These are phyloP conservation scores for human (Homo sapiens) DNA, from an alignment of 2,113 vertebrate genomes.

Conservation along the genomic window DNA sequence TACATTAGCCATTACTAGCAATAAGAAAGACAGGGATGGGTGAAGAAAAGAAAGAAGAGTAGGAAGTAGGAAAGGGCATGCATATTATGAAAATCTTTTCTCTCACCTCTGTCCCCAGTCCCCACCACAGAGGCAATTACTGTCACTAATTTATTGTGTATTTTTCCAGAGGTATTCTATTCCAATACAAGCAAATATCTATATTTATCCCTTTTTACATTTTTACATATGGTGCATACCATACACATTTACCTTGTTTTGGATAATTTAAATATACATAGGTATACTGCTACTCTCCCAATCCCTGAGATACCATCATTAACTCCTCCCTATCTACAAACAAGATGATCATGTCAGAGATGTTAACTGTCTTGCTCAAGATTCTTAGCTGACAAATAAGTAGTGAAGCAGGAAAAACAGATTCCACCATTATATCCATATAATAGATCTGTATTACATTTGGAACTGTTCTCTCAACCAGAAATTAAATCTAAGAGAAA, in stretches of 20 bases:
- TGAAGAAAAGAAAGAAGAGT: too few species aligned
- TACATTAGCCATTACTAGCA: not conserved
- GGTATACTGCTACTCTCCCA: not conserved
- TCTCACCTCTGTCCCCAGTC: not conserved
- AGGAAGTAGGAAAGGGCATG: not conserved
- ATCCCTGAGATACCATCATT: not conserved
- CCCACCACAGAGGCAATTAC: not conserved
- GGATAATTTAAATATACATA: not conserved
- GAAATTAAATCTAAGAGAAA: not conserved
- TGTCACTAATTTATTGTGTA: not conserved
- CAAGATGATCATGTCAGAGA: not conserved
- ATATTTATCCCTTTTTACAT: not conserved
- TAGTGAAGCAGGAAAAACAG: not conserved
- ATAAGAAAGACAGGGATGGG: not conserved
- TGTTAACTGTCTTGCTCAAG: not conserved
- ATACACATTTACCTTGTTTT: not conserved
- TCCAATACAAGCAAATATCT: not conserved
- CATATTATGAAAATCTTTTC: not conserved
- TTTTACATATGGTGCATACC: not conserved
- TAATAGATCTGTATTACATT: not conserved
- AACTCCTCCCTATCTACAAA: not conserved
- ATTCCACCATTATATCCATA: not conserved
- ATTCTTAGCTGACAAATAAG: not conserved
- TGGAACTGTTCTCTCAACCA: not conserved
- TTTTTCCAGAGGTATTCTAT: not conserved